phyloP scores from a whole-genome alignment of 2,113 vertebrate genomes.

The Mobula birostris region DNA sequence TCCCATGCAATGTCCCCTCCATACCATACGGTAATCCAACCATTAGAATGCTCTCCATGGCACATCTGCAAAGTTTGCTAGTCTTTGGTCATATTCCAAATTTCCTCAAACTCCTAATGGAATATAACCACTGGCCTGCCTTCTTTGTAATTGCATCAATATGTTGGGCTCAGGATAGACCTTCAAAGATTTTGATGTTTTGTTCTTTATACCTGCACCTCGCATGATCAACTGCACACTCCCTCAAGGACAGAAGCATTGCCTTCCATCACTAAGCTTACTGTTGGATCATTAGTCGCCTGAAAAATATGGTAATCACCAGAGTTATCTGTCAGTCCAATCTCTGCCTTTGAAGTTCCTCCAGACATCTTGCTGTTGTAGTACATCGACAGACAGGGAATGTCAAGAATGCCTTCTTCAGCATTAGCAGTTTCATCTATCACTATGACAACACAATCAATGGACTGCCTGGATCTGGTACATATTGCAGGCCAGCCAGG shows the following conservation, averaged over 20 bases:
- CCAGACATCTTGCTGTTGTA: neutral
- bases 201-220: neutral
- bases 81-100: too few relatives aligned
- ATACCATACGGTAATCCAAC: too few relatives aligned
- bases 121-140: too few relatives aligned
- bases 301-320: neutral
- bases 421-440: neutral
- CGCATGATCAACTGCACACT: neutral
- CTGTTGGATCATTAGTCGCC: neutral
- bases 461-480: neutral
- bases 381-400: neutral
- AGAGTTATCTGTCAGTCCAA: neutral
- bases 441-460: neutral
- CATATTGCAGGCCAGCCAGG: neutral
- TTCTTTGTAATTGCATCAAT: too few relatives aligned
- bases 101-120: too few relatives aligned
- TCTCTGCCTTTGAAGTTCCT: neutral
- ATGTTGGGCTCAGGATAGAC: too few relatives aligned
- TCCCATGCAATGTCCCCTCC: too few relatives aligned
- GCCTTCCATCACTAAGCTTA: neutral
- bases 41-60: too few relatives aligned
- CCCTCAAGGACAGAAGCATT: neutral
- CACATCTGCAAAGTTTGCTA: too few relatives aligned
- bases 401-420: neutral
- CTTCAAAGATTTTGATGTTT: too few relatives aligned